A percentile compares a stretch with the other conserved stretches of the same genome.
Evolutionary conservation across 53 echinoderm and acorn worm species (phyloP).

Genomic region (Apostichopus leukothele): DNA sequence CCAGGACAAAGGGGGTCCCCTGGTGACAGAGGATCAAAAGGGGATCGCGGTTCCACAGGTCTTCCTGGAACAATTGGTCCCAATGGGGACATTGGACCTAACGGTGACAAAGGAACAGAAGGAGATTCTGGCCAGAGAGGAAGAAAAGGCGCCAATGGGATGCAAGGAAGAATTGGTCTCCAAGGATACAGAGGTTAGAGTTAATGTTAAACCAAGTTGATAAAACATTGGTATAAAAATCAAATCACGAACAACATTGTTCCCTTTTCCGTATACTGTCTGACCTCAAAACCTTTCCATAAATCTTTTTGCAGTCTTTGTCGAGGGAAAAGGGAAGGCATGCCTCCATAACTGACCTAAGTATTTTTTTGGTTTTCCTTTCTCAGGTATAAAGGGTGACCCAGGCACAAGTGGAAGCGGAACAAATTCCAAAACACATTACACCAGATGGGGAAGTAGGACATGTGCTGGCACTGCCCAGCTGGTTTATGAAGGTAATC

Average conservation of each 20-base stretch:
- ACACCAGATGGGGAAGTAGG: constrained; percentile 39
- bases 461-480: constrained; percentile 27
- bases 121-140: neutral
- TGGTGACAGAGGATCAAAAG: constrained; percentile 4
- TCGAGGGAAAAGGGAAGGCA: no score
- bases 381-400: neutral
- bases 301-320: no score
- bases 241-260: no score
- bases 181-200: neutral
- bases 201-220: no score
- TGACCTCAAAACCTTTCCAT: no score
- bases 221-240: no score
- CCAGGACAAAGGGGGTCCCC: constrained; percentile 6
- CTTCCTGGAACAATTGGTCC: neutral
- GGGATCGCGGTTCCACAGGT: neutral
- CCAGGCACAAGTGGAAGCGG: neutral
- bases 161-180: neutral
- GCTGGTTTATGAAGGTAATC: constrained; percentile 47
- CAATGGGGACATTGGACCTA: neutral
- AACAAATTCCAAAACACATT: neutral
- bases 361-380: neutral
- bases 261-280: no score
- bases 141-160: neutral
- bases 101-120: neutral
- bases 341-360: no score